Base-by-base conservation (phyloP, 1,140 invertebrate species). In the Nylanderia fulva region DNA sequence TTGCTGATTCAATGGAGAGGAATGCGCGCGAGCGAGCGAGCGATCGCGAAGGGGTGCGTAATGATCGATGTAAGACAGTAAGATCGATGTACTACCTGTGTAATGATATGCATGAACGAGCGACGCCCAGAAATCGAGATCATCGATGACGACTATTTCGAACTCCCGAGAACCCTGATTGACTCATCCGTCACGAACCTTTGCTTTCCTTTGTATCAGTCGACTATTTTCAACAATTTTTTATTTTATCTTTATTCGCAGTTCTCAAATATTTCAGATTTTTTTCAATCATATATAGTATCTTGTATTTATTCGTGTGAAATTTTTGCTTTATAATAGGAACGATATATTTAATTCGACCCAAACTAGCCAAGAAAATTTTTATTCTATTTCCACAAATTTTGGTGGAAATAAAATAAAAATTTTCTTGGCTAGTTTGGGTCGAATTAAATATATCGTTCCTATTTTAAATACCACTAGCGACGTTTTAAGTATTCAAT, bases 101-200 rank as follows among this genome's bases (percentile, higher is more conserved):
- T 52, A 24, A 8, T 66, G 42, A 88, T 88, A 85, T 88, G 86
- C 86, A 88, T 80, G 29, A 77, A 66, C 58, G 64, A 68, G 79
- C 58, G 54, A 60, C 85, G 79, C 56, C 52, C 39, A 84, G 86
- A 87, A 84, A 87, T 86, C 74, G 54, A 71, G 54, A 88, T 88
- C 61, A 54, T 71, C 77, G 77, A 82, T 82, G 77, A 82, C 52
- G 66, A 39, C 36, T 36, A 3, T 52, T 77, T 54, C 15, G 21
- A 27, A 33, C 24, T 5, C 36, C 18, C 45, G 45, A 18, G 39
- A 42, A 21, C 27, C 3, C 36, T 18, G 52, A 69, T 58, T 66
- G 64, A 80, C 48, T 80, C 77, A 80, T 13, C 9, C 21, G 11
- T 54, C 56, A 56, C 5, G 13, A 79, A 79, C 68, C n/a, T 18